Conservation (phyloP, 2,797 vertebrate genomes). For the Chelonia mydas region DNA sequence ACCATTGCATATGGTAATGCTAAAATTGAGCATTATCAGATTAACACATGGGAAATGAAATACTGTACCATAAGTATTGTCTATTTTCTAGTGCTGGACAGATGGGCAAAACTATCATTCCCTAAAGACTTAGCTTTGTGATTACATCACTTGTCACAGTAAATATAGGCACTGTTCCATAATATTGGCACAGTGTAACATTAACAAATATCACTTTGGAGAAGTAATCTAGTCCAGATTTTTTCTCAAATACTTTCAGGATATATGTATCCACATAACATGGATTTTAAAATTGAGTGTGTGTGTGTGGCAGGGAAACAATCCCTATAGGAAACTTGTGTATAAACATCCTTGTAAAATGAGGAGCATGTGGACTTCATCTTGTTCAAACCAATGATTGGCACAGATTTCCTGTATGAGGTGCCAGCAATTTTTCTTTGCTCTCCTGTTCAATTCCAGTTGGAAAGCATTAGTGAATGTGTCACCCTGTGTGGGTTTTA, state of each 20-base stretch:
- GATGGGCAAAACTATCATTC: constrained; percentile 66
- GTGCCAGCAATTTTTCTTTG: constrained; percentile 55
- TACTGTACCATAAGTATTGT: constrained; percentile 34
- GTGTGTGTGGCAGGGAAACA: constrained; percentile 7
- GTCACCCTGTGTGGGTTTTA: not conserved
- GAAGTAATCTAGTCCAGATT: constrained; percentile 14
- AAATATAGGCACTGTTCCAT: constrained; percentile 62
- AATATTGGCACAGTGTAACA: constrained; percentile 24
- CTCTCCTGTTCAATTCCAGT: constrained; percentile 52
- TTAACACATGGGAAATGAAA: constrained; percentile 46
- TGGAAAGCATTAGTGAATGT: constrained; percentile 50
- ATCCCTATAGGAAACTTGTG: constrained; percentile 46
- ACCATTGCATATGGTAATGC: not conserved
- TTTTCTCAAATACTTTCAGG: not conserved
- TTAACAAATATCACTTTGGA: not conserved
- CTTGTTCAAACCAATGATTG: constrained; percentile 60
- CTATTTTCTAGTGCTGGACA: constrained; percentile 50
- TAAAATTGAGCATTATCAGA: not conserved
- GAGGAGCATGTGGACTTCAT: constrained; percentile 72
- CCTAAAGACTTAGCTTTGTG: constrained; percentile 47
- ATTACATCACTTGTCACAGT: constrained; percentile 62
- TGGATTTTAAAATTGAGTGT: constrained; percentile 11
- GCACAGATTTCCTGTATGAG: not conserved
- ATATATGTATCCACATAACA: not conserved
- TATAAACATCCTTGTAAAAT: constrained; percentile 68